A percentile compares a stretch with the other conserved stretches of the same genome.
Conservation (phyloP, 2,888 invertebrate species). For the Buathra laborator region DNA sequence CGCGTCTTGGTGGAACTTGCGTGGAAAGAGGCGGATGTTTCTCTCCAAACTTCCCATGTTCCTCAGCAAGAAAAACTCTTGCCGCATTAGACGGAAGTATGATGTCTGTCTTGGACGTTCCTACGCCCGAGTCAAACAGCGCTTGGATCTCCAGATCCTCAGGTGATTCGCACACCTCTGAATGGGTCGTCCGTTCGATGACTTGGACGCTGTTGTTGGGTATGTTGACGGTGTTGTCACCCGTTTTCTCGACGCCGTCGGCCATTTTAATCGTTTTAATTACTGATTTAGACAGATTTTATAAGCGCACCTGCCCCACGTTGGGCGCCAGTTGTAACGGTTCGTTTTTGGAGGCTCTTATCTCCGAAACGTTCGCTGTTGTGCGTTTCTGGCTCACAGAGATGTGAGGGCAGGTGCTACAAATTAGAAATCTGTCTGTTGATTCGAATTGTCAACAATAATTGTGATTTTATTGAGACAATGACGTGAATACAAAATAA, state of each 20-base stretch:
- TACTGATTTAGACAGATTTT: not conserved
- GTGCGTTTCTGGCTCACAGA: no score
- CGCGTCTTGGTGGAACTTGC: not conserved
- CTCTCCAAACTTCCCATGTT: not conserved
- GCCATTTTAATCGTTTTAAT: not conserved
- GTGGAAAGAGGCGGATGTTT: not conserved
- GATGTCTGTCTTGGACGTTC: not conserved
- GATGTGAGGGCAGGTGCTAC: no score
- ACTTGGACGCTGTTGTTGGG: no score
- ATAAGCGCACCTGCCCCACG: not conserved
- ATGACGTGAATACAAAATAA: no score
- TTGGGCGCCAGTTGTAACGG: no score
- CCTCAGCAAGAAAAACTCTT: not conserved
- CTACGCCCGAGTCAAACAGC: not conserved
- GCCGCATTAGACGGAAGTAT: not conserved
- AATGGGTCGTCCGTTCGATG: no score
- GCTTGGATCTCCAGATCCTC: not conserved
- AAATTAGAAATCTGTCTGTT: no score
- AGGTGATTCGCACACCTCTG: not conserved
- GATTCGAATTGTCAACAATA: no score
- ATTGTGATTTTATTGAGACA: no score
- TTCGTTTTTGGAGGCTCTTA: no score
- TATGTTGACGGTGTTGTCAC: no score
- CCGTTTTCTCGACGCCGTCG: not conserved
- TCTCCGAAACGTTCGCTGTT: no score